A percentile compares a stretch with the other conserved stretches of the same genome.
Evolutionary conservation across 2,113 vertebrate species (phyloP).

Genomic region (Cryptotis parvus): DNA sequence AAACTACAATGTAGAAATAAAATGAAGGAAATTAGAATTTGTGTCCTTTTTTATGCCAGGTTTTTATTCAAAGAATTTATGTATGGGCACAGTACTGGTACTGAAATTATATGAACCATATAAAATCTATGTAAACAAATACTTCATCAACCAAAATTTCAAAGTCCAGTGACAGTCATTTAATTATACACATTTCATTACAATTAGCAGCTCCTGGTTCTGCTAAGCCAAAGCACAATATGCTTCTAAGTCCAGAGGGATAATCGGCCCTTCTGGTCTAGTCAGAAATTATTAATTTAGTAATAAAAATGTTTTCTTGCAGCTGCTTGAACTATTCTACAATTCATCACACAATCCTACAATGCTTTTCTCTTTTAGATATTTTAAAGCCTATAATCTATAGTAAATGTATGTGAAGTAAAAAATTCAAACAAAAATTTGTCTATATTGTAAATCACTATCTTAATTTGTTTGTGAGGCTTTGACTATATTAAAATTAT

Average conservation of each 20-base stretch:
- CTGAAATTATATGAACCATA: slow-evolving; percentile 54
- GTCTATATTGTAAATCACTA: background rate
- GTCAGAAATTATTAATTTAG: slow-evolving; percentile 70
- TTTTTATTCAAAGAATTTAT: slow-evolving; percentile 32
- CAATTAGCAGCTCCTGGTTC: slow-evolving; percentile 61
- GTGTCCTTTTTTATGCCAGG: background rate
- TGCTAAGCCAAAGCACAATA: slow-evolving; percentile 58
- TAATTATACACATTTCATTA: slow-evolving; percentile 71
- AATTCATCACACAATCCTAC: background rate
- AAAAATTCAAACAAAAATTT: background rate
- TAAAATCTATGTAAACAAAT: slow-evolving; percentile 72
- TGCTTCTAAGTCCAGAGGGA: slow-evolving; percentile 52
- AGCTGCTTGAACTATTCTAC: slow-evolving; percentile 49
- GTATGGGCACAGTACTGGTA: background rate
- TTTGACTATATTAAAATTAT: background rate
- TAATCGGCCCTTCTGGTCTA: slow-evolving; percentile 72
- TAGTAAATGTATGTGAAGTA: background rate
- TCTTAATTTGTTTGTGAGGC: background rate
- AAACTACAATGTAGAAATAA: slow-evolving; percentile 40
- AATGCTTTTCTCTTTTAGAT: background rate
- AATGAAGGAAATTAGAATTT: background rate
- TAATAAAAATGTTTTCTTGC: slow-evolving; percentile 68
- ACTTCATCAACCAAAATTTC: slow-evolving; percentile 63
- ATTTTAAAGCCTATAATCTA: background rate
- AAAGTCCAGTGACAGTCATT: slow-evolving; percentile 45